Percentiles rank a stretch among this genome's conserved stretches.
Conservation (phyloP, 2,797 vertebrate genomes). For the Bovichtus variegatus region DNA sequence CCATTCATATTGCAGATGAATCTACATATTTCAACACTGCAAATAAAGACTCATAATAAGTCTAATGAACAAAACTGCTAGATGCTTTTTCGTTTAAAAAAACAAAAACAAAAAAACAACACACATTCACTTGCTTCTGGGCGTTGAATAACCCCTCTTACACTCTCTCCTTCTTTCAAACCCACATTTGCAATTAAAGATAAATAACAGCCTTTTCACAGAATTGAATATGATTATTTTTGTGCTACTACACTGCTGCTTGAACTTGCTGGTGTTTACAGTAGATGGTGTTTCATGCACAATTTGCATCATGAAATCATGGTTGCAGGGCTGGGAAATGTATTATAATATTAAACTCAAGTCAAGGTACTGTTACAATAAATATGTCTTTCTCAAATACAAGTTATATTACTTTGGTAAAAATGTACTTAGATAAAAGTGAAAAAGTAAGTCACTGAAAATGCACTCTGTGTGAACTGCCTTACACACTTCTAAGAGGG, state of each 20-base stretch:
- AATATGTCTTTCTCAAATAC: neutral
- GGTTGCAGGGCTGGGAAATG: neutral
- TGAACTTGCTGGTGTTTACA: neutral
- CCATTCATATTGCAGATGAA: neutral
- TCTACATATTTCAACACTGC: neutral
- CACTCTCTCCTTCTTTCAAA: neutral
- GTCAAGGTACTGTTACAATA: neutral
- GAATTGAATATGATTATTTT: neutral
- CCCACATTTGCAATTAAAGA: neutral
- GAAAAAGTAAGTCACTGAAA: neutral
- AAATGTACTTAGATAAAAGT: neutral
- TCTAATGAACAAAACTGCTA: neutral
- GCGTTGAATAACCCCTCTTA: neutral
- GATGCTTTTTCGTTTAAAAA: neutral
- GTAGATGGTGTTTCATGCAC: neutral
- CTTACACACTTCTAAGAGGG: too few relatives aligned
- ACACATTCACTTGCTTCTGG: neutral
- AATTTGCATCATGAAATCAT: neutral
- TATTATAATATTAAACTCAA: neutral
- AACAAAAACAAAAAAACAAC: too few relatives aligned
- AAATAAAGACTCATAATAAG: neutral
- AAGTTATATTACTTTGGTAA: neutral
- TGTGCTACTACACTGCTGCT: neutral
- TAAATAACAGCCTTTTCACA: neutral
- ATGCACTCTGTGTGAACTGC: too few relatives aligned